Percentiles rank a stretch among this genome's conserved stretches.
phyloP scores from a whole-genome alignment of 1,140 invertebrate species.

The Atta texana region DNA sequence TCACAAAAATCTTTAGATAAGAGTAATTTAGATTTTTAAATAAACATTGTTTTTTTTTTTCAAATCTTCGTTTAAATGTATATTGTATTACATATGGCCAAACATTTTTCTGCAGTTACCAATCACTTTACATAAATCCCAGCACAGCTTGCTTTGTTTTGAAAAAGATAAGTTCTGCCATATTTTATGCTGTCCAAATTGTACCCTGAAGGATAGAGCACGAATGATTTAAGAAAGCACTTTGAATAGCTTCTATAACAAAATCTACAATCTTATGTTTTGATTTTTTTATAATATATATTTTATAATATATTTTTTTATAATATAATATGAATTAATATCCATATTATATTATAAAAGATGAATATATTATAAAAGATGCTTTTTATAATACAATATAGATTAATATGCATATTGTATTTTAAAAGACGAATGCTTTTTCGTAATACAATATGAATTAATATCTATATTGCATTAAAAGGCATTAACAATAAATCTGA shows the following conservation, averaged over 20 bases:
- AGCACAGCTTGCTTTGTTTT: conserved; percentile 61
- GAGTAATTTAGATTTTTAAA: conserved; percentile 57
- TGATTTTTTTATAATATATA: too few species aligned
- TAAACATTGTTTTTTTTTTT: conserved; percentile 52
- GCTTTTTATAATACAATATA: too few species aligned
- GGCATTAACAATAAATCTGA: conserved; percentile 48
- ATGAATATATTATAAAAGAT: conserved; percentile 17
- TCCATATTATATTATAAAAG: conserved; percentile 25
- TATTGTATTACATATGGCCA: conserved; percentile 51
- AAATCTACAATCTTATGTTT: conserved; percentile 25
- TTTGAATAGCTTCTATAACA: conserved; percentile 18
- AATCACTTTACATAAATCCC: conserved; percentile 59
- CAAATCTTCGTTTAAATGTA: conserved; percentile 50
- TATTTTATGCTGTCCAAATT: conserved; percentile 35
- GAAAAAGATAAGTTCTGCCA: conserved; percentile 33
- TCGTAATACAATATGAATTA: neutral
- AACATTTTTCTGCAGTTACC: conserved; percentile 56
- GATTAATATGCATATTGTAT: conserved; percentile 1
- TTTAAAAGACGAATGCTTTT: conserved; percentile 7
- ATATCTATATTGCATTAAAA: conserved; percentile 25
- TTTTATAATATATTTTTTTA: too few species aligned
- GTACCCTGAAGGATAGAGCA: conserved; percentile 48
- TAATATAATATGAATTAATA: neutral
- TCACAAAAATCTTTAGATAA: conserved; percentile 49
- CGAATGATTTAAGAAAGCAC: conserved; percentile 7